These are phyloP conservation scores for Prunella strophiata DNA, from an alignment of 2,797 vertebrate genomes.

Conservation along the genomic window DNA sequence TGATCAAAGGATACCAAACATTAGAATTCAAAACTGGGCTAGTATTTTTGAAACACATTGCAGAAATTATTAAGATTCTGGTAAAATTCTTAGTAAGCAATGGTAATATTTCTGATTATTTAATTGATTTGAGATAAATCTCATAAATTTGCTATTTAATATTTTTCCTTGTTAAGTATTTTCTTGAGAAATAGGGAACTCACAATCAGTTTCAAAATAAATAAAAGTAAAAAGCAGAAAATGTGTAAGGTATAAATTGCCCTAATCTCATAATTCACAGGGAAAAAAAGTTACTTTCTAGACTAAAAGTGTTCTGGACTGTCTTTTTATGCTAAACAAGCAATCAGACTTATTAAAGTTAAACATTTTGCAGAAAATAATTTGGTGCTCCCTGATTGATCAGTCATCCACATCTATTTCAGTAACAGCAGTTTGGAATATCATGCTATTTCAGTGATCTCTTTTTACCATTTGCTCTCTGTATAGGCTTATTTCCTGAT, in stretches of 20 bases:
- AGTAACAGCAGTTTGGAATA: background rate
- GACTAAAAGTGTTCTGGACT: background rate
- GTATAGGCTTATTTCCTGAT: background rate
- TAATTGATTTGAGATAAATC: background rate
- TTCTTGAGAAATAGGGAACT: background rate
- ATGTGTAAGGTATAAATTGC: conserved; percentile 48
- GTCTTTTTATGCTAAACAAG: background rate
- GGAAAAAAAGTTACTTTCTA: background rate
- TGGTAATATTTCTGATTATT: background rate
- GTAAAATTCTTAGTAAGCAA: background rate
- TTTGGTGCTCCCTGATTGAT: background rate
- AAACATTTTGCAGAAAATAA: background rate
- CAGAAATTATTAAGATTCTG: background rate
- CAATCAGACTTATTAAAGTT: background rate
- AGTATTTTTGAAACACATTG: background rate
- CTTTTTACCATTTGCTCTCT: background rate
- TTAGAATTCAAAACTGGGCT: background rate
- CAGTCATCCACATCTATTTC: background rate
- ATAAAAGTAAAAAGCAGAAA: conserved; percentile 51
- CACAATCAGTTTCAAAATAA: conserved; percentile 44
- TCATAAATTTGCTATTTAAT: background rate
- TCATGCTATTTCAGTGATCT: background rate
- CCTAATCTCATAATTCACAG: background rate
- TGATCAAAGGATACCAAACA: background rate
- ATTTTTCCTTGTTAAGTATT: background rate